Percentiles rank a stretch among this genome's conserved stretches.
phyloP scores from a whole-genome alignment of 2,113 vertebrate genomes.

The Eubucco bourcierii region DNA sequence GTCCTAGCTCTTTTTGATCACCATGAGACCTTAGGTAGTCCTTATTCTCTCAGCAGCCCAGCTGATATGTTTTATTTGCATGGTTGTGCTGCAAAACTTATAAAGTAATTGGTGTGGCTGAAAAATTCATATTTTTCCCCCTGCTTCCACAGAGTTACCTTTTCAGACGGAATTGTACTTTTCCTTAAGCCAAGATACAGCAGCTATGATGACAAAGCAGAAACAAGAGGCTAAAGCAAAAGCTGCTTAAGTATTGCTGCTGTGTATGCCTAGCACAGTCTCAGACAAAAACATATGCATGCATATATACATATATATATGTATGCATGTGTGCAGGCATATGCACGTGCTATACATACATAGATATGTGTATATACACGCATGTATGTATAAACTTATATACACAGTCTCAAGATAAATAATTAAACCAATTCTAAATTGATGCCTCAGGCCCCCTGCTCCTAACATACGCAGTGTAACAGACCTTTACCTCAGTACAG shows the following conservation, averaged over 20 bases:
- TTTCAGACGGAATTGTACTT: neutral
- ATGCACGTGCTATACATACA: neutral
- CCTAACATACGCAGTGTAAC: neutral
- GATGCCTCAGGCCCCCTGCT: neutral
- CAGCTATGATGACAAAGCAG: neutral
- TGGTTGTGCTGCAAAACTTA: neutral
- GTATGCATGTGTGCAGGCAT: neutral
- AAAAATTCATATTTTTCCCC: neutral
- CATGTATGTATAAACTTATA: neutral
- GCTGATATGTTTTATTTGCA: neutral
- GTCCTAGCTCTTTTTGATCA: neutral
- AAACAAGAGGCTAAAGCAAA: neutral
- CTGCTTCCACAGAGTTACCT: neutral
- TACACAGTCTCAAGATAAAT: neutral
- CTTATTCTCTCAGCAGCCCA: neutral
- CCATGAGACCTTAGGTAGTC: neutral
- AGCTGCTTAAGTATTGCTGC: neutral
- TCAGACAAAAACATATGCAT: neutral
- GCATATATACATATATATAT: neutral
- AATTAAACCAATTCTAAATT: neutral
- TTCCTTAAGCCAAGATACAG: neutral
- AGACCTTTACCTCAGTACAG: neutral
- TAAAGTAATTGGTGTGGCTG: neutral
- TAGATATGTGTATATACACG: neutral
- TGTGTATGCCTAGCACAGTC: neutral